Evolutionary conservation across 2,888 invertebrate genomes (phyloP).

Genomic region (Hirtodrosophila duncani): DNA sequence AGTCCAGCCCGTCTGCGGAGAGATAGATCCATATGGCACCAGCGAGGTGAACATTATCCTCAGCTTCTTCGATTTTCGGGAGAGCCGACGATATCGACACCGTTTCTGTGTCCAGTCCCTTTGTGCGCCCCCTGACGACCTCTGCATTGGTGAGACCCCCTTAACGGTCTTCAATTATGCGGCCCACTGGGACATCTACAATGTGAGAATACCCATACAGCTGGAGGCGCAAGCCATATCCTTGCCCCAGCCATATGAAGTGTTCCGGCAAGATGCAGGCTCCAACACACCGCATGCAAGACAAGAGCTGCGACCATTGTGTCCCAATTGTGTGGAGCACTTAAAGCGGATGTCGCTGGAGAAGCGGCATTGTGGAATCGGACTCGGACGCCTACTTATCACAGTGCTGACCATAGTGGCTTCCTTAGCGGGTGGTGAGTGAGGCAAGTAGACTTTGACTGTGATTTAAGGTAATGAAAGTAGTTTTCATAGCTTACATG

Average conservation of each 20-base stretch:
- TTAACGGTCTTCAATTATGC: constrained; percentile 15
- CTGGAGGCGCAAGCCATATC: constrained; percentile 6
- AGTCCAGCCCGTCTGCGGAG: constrained; percentile 32
- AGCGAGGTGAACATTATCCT: constrained; percentile 30
- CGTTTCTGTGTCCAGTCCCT: constrained; percentile 25
- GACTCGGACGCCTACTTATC: not conserved
- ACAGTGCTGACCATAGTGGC: not conserved
- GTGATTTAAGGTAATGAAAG: not conserved
- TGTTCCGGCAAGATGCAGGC: not conserved
- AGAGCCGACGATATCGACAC: constrained; percentile 10
- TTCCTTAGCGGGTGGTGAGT: constrained; percentile 32
- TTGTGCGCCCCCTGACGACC: not conserved
- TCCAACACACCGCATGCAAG: not conserved
- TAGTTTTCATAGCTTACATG: constrained; percentile 20
- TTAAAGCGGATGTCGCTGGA: not conserved
- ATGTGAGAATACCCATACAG: constrained; percentile 6
- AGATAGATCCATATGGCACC: constrained; percentile 28
- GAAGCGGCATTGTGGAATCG: not conserved
- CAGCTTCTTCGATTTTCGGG: constrained; percentile 14
- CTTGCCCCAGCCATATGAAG: not conserved
- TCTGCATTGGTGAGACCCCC: not conserved
- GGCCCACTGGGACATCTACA: not conserved
- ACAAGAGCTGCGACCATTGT: not conserved
- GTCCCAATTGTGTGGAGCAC: not conserved
- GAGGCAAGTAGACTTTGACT: not conserved